Percentiles rank a stretch among this genome's conserved stretches.
Conservation (phyloP, 2,797 vertebrate species). For the Potorous gilbertii region DNA sequence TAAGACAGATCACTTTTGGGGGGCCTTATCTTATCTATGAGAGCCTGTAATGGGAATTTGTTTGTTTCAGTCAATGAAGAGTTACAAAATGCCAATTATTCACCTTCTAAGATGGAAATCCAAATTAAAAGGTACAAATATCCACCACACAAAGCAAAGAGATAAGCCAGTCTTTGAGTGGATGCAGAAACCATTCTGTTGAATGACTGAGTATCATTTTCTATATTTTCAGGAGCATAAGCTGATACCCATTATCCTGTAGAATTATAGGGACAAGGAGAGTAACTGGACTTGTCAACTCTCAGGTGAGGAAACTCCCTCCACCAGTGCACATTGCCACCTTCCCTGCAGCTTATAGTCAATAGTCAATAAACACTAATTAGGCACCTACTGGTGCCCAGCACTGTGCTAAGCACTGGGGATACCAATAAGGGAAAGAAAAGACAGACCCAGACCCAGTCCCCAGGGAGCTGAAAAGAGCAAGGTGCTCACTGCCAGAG, state of each 20-base stretch:
- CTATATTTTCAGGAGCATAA: conserved; percentile 65
- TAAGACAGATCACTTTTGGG: conserved; percentile 66
- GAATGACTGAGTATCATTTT: conserved; percentile 50
- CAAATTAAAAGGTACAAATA: conserved; percentile 70
- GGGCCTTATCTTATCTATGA: conserved; percentile 67
- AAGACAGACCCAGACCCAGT: too few relatives aligned
- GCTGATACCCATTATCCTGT: conserved; percentile 64
- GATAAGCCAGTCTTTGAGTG: conserved; percentile 69
- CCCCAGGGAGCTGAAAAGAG: too few relatives aligned
- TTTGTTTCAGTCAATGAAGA: conserved; percentile 75
- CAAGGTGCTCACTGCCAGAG: too few relatives aligned
- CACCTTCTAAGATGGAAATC: conserved; percentile 77
- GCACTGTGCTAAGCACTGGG: too few relatives aligned
- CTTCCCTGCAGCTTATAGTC: background rate
- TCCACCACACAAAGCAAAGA: conserved; percentile 70
- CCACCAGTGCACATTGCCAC: background rate
- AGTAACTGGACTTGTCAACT: conserved; percentile 3
- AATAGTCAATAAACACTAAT: too few relatives aligned
- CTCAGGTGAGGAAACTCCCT: background rate
- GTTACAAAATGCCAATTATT: conserved; percentile 65
- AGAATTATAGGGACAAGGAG: conserved; percentile 43
- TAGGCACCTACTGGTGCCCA: too few relatives aligned
- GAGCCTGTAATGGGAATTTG: conserved; percentile 59
- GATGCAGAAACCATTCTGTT: conserved; percentile 66
- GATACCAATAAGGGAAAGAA: too few relatives aligned